phyloP scores from a whole-genome alignment of 2,113 vertebrate species.

The Ceyx cyanopectus region DNA sequence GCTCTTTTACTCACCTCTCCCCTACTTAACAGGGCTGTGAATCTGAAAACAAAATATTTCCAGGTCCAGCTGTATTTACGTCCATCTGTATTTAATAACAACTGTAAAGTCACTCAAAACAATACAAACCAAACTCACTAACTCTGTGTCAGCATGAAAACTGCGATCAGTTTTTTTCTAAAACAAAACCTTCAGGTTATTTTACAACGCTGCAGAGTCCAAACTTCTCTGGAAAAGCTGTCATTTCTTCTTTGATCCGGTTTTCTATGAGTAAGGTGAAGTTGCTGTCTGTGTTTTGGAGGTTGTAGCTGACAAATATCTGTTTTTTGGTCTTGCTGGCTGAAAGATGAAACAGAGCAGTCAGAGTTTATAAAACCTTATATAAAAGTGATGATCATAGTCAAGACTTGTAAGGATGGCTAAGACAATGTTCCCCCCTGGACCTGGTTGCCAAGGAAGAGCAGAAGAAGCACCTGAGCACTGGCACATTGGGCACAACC shows the following conservation, averaged over 20 bases:
- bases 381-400: neutral
- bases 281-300: conserved; percentile 84
- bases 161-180: conserved; percentile 56
- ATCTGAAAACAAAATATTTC: neutral
- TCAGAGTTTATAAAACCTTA: neutral
- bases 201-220: conserved; percentile 58
- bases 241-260: conserved; percentile 94
- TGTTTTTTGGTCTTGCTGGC: conserved; percentile 97
- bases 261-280: conserved; percentile 90
- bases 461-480: neutral
- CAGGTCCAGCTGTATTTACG: neutral
- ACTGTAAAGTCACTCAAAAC: neutral
- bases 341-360: conserved; percentile 71
- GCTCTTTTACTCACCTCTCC: neutral
- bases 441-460: neutral
- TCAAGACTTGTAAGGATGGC: neutral
- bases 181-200: neutral
- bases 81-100: conserved; percentile 16
- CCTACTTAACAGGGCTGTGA: neutral
- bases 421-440: neutral
- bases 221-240: conserved; percentile 90
- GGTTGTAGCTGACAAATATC: conserved; percentile 94
- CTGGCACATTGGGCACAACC: accelerated
- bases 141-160: neutral
- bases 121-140: conserved; percentile 15